phyloP scores from a whole-genome alignment of 2,797 vertebrate genomes.

The Antrozous pallidus region DNA sequence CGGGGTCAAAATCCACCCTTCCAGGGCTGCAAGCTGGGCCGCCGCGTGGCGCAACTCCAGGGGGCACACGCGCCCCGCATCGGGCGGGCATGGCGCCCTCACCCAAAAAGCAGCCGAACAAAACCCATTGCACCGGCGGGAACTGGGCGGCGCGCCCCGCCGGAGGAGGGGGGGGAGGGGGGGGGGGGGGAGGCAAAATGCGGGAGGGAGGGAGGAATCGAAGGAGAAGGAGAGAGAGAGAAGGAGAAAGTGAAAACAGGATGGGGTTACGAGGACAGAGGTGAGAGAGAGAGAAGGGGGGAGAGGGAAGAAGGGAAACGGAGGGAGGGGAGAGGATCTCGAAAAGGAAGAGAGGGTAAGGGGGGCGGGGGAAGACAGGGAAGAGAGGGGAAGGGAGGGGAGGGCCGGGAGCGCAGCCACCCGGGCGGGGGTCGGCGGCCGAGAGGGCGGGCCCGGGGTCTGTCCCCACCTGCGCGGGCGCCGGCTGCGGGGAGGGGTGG shows the following conservation, averaged over 20 bases:
- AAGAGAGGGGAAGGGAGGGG: not conserved
- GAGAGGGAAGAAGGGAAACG: not conserved
- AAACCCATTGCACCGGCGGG: constrained; percentile 52
- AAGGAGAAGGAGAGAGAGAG: not conserved
- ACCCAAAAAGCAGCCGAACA: not conserved
- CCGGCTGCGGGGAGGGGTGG: not conserved
- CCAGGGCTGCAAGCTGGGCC: not conserved
- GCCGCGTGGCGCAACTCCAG: constrained; percentile 24
- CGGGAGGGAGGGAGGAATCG: not conserved
- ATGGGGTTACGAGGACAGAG: not conserved
- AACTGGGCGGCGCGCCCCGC: constrained; percentile 23
- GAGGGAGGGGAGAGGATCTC: not conserved
- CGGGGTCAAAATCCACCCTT: constrained; percentile 49
- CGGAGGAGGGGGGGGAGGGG: not conserved
- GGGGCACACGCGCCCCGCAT: constrained; percentile 38
- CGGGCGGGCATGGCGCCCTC: constrained; percentile 58
- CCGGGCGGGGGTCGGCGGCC: not conserved
- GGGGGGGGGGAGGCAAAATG: not conserved
- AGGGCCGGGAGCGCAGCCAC: not conserved
- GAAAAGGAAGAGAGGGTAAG: not conserved
- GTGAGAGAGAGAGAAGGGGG: not conserved
- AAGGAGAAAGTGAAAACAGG: not conserved
- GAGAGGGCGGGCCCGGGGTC: not conserved
- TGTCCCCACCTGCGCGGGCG: constrained; percentile 52
- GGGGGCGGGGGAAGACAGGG: not conserved